Evolutionary conservation across 1,140 invertebrate species (phyloP).

Genomic region (Oreohelix idahoensis): DNA sequence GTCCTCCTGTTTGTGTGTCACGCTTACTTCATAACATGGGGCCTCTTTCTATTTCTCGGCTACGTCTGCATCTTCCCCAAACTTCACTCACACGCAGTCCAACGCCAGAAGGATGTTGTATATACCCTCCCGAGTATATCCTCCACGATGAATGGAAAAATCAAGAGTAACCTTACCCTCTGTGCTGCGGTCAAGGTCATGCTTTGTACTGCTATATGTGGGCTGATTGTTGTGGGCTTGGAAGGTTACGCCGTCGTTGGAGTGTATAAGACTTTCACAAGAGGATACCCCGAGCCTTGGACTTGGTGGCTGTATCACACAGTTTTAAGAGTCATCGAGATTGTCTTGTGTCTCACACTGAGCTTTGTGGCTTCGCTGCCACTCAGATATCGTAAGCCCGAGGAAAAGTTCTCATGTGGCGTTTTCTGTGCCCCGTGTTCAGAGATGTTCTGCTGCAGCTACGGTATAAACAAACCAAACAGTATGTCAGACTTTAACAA

Average conservation of each 20-base stretch:
- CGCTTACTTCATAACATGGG: conserved; percentile 81
- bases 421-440: conserved; percentile 40
- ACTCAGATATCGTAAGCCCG: conserved; percentile 46
- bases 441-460: conserved; percentile 38
- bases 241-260: conserved; percentile 88
- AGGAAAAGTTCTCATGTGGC: conserved; percentile 21
- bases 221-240: conserved; percentile 84
- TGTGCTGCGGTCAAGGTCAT: conserved; percentile 72
- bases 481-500: background rate
- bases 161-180: conserved; percentile 41
- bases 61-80: conserved; percentile 86
- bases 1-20: conserved; percentile 69
- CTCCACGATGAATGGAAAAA: background rate
- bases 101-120: conserved; percentile 65
- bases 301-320: conserved; percentile 91
- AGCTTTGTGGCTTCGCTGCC: conserved; percentile 84
- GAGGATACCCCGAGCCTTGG: conserved; percentile 77
- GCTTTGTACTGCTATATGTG: conserved; percentile 86
- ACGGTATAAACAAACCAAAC: background rate
- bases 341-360: conserved; percentile 85
- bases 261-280: conserved; percentile 73
- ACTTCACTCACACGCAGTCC: conserved; percentile 71
- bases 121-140: conserved; percentile 29
- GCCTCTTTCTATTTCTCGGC: conserved; percentile 83
- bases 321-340: conserved; percentile 85